phyloP scores from a whole-genome alignment of 2,113 vertebrate genomes.

The Aptenodytes patagonicus region DNA sequence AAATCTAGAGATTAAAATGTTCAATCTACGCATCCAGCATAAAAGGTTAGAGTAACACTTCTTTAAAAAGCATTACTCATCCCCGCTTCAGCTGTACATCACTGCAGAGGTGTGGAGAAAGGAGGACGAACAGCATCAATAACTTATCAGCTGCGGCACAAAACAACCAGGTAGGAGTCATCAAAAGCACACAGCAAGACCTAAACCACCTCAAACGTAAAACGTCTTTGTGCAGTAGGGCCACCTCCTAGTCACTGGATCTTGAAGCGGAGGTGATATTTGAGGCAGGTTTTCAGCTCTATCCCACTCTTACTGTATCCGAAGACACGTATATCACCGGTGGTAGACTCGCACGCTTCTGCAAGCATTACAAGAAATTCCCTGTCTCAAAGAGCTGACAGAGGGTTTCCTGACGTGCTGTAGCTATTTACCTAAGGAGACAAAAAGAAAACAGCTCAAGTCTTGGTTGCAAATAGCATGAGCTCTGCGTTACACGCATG shows the following conservation, averaged over 20 bases:
- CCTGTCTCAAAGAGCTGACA: background rate
- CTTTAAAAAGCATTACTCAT: conserved; percentile 65
- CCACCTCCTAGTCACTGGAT: background rate
- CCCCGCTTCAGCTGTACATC: conserved; percentile 20
- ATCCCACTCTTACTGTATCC: accelerated
- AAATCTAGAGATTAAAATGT: conserved; percentile 38
- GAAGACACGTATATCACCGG: accelerated
- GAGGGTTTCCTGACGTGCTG: background rate
- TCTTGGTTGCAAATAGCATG: background rate
- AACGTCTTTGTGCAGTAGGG: background rate
- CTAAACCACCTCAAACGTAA: background rate
- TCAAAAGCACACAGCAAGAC: background rate
- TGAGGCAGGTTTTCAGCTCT: background rate
- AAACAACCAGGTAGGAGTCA: background rate
- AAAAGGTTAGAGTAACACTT: conserved; percentile 64
- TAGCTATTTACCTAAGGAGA: background rate
- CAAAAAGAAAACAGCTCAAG: background rate
- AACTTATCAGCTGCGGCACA: background rate
- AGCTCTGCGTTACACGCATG: background rate
- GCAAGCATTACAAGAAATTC: background rate
- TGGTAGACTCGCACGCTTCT: accelerated
- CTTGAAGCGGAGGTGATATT: accelerated
- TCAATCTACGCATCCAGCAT: conserved; percentile 36
- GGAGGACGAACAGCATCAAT: background rate
- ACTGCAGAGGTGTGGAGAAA: conserved; percentile 29